These are phyloP conservation scores for Drosophila seclusa DNA, from an alignment of 2,888 invertebrate species.

Conservation along the genomic window DNA sequence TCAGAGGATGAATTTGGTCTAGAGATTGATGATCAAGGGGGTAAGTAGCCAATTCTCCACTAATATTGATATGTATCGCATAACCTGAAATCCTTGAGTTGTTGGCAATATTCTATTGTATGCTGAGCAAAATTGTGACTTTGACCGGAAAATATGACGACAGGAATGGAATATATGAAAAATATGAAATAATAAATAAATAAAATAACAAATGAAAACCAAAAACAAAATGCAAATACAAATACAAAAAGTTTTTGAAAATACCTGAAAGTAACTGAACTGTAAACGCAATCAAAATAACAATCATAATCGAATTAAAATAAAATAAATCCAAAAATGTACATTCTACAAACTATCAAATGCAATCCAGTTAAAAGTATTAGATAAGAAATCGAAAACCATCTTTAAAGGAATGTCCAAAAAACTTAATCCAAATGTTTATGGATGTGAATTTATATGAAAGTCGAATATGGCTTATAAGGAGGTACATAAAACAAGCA, in stretches of 20 bases:
- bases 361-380: background rate
- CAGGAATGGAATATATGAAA: background rate
- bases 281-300: background rate
- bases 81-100: background rate
- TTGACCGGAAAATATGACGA: background rate
- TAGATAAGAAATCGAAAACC: background rate
- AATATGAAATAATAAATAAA: background rate
- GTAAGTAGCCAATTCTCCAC: constrained; percentile 65
- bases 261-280: background rate
- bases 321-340: background rate
- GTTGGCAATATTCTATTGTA: constrained; percentile 67
- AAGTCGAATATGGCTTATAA: background rate
- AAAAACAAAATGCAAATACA: background rate
- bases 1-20: constrained; percentile 81
- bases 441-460: background rate
- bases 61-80: constrained; percentile 10
- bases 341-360: background rate
- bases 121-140: background rate
- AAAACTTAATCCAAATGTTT: background rate
- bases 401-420: background rate
- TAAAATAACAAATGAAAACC: background rate
- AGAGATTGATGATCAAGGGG: constrained; percentile 79
- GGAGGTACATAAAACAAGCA: background rate
- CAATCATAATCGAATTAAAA: background rate
- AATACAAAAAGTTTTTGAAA: background rate